Evolutionary conservation across 2,888 invertebrate species (phyloP), one percentile per base, ranked within the genome.

Genomic region (Agrilus cyanescens): DNA sequence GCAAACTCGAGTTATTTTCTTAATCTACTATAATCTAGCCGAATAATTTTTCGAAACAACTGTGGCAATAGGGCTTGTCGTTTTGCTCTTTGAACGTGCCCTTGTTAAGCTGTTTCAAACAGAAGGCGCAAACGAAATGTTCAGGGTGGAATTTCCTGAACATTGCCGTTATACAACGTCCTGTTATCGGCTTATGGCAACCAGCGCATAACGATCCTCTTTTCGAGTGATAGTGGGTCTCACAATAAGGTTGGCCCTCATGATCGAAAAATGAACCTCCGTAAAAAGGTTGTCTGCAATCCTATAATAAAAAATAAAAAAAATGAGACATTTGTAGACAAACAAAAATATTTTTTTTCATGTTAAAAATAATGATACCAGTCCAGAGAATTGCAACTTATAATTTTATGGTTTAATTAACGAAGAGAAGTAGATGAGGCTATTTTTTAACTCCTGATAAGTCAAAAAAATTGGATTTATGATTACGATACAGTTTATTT

Each of bases 91-190:
- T 99, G 70, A 98, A 98, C 1, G 97, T 98, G 57, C 97, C 97
- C 66, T 97, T 97, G 70, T 96, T 97, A 53, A 99, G 76, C 65
- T 96, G 96, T 61, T 94, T 86, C 49, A 95, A 75, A 62, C 98
- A 99, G 73, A 96, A 99, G n/a, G 96, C 94, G 72, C 98, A 98
- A 6, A 95, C 94, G 65, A 98, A 99, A 71, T 98, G 97, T 65
- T 98, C 97, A 0, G 97, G 97, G 69, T 99, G 98, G 76, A 94
- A 98, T 71, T 98, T 97, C 55, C 88, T 75, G 71, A 91, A 95
- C 95, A 99, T 96, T 50, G 97, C 97, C 1, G 97, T 97, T 65
- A 99, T 96, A 70, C 97, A 98, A 31, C 97, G 85, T 43, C 91
- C 91, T 40, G 90, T 89, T 58, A 98, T 96, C 12, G 97, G 96